These are phyloP conservation scores for Corythoichthys intestinalis DNA, from an alignment of 2,113 vertebrate species.

Conservation along the genomic window DNA sequence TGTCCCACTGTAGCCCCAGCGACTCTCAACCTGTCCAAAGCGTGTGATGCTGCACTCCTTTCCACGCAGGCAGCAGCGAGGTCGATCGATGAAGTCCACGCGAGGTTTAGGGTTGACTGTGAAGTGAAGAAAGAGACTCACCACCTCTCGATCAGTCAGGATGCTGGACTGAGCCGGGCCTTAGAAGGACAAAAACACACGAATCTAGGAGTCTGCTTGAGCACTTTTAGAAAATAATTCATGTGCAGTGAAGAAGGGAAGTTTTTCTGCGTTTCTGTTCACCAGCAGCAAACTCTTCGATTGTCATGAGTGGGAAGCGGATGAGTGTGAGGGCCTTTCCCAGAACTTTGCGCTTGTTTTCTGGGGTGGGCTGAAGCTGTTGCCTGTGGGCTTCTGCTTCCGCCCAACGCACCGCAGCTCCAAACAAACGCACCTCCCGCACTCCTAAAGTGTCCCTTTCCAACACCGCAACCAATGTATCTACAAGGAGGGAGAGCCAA, in stretches of 20 bases:
- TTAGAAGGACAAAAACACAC: constrained; percentile 37
- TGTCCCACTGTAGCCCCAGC: constrained; percentile 97
- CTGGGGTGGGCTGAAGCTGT: constrained; percentile 87
- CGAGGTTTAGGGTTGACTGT: constrained; percentile 94
- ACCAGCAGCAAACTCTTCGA: constrained; percentile 98
- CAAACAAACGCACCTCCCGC: constrained; percentile 90
- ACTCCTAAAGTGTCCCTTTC: constrained; percentile 94
- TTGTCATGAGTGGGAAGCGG: constrained; percentile 97
- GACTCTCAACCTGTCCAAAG: constrained; percentile 96
- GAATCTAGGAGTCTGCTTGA: neutral
- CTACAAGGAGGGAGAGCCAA: constrained; percentile 55
- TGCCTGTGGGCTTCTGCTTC: constrained; percentile 92
- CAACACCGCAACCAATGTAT: constrained; percentile 91
- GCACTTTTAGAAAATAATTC: neutral
- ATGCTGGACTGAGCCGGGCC: constrained; percentile 96
- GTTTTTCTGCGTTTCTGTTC: constrained; percentile 12
- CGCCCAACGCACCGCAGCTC: constrained; percentile 88
- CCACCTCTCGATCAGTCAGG: constrained; percentile 89
- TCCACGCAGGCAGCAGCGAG: constrained; percentile 92
- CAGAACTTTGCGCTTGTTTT: constrained; percentile 90
- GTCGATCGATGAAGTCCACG: constrained; percentile 93
- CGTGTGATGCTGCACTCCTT: constrained; percentile 97
- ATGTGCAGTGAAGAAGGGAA: neutral
- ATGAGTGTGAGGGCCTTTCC: constrained; percentile 91
- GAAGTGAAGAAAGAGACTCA: constrained; percentile 96